These are phyloP conservation scores for Phaonia tiefii DNA, from an alignment of 2,888 invertebrate genomes.

Conservation along the genomic window DNA sequence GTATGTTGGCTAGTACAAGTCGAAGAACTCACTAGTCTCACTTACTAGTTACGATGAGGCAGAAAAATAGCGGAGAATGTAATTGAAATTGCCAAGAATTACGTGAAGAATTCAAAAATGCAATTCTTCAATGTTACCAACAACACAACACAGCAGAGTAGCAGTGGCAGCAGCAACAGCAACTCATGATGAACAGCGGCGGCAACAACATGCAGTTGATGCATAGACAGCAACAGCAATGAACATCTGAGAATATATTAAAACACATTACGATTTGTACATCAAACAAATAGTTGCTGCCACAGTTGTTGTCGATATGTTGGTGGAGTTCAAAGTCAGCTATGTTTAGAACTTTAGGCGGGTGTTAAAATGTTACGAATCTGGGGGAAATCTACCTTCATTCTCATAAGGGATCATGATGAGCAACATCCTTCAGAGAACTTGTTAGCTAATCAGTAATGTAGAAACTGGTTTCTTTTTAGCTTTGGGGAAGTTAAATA, in stretches of 20 bases:
- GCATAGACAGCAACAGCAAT: slow-evolving; percentile 4
- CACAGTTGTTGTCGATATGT: neutral
- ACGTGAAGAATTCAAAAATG: slow-evolving; percentile 75
- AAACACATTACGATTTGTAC: slow-evolving; percentile 48
- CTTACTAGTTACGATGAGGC: neutral
- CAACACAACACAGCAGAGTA: neutral
- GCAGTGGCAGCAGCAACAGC: neutral
- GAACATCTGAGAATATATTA: slow-evolving; percentile 49
- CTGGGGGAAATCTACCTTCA: neutral
- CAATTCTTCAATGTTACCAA: slow-evolving; percentile 54
- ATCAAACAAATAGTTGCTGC: slow-evolving; percentile 4
- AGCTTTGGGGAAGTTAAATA: too few species aligned
- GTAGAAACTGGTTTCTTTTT: too few species aligned
- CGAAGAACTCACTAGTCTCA: neutral
- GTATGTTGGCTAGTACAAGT: neutral
- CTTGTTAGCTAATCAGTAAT: too few species aligned
- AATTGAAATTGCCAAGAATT: slow-evolving; percentile 79
- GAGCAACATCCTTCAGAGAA: too few species aligned
- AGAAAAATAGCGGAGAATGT: slow-evolving; percentile 74
- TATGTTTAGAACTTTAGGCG: slow-evolving; percentile 47
- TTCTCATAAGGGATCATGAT: too few species aligned
- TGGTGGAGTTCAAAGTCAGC: slow-evolving; percentile 36
- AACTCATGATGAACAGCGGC: too few species aligned
- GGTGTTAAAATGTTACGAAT: slow-evolving; percentile 35
- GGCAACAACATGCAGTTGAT: neutral